Evolutionary conservation across 2,113 vertebrate species (phyloP), one percentile per base, ranked within the genome.

Genomic region (Fulmarus glacialis): DNA sequence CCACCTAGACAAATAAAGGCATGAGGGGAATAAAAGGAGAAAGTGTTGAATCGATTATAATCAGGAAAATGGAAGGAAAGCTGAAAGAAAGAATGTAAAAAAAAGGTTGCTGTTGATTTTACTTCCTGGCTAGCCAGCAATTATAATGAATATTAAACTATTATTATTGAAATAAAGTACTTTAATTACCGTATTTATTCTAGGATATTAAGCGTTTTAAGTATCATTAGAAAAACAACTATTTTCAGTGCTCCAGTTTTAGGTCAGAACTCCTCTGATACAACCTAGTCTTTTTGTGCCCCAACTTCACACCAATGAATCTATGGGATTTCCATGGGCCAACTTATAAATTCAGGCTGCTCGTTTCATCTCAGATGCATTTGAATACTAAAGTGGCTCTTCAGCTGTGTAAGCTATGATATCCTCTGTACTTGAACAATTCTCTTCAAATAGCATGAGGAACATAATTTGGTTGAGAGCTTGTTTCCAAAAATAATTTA

Each of bases 401-500:
- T 97, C 83, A 91, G 58, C 87, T 81, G 24, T 85, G 48, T 85
- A 82, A 91, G 77, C 81, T 43, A 26, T 81, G 50, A 74, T 92
- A 93, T 45, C 78, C 82, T 91, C 74, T 50, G 30, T 87, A 91
- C 48, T 82, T 94, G 66, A 85, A 82, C 92, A 94, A 79, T 75
- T 91, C 58, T 95, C 68, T 92, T 92, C 82, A 93, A 82, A 92
- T 89, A 87, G 53, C 36, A 85, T 40, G 58, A 92, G 81, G 77
- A 96, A 66, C 20, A 74, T 64, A 79, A 95, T 79, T 87, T 92
- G 18, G 34, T 83, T 90, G 66, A 97, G 67, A 90, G 36, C 29
- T 80, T 87, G 29, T 89, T 94, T 93, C 82, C 72, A 83, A 83
- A 95, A 93, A 89, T 87, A 93, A 66, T 87, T 67, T 60, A 48